A percentile compares a stretch with the other conserved stretches of the same genome.
These are phyloP conservation scores for Tridacna gigas DNA, from an alignment of 2,888 invertebrate genomes.

Conservation along the genomic window DNA sequence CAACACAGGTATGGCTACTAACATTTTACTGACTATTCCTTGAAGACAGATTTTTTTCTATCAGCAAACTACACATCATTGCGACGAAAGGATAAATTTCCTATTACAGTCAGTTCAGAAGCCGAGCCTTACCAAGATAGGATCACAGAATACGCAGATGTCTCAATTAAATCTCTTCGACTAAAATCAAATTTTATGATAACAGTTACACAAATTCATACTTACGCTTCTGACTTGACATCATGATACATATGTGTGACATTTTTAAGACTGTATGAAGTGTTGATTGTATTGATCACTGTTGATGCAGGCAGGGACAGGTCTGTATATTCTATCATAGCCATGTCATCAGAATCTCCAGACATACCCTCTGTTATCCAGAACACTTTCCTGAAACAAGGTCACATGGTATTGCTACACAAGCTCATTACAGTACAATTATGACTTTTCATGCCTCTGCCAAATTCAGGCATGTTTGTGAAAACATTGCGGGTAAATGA, in stretches of 20 bases:
- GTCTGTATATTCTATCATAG: constrained; percentile 28
- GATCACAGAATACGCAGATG: too few relatives aligned
- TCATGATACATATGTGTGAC: constrained; percentile 29
- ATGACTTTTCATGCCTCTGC: neutral
- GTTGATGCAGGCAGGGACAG: neutral
- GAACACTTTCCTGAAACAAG: constrained; percentile 13
- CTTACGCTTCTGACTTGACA: constrained; percentile 22
- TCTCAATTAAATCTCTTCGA: too few relatives aligned
- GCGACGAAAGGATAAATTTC: too few relatives aligned
- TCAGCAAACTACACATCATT: too few relatives aligned
- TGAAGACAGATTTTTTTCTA: too few relatives aligned
- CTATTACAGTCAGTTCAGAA: too few relatives aligned
- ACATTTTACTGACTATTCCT: too few relatives aligned
- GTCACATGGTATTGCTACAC: neutral
- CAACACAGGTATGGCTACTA: too few relatives aligned
- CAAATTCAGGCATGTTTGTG: neutral
- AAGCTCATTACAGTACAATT: neutral
- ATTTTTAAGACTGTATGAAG: neutral
- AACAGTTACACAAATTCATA: too few relatives aligned
- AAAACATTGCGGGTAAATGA: neutral
- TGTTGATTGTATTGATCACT: neutral
- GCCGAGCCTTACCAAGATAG: too few relatives aligned
- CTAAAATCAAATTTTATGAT: too few relatives aligned
- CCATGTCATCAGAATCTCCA: neutral
- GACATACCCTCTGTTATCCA: constrained; percentile 19